Conservation (phyloP, 2,113 vertebrate genomes). For the Microtus montanus region DNA sequence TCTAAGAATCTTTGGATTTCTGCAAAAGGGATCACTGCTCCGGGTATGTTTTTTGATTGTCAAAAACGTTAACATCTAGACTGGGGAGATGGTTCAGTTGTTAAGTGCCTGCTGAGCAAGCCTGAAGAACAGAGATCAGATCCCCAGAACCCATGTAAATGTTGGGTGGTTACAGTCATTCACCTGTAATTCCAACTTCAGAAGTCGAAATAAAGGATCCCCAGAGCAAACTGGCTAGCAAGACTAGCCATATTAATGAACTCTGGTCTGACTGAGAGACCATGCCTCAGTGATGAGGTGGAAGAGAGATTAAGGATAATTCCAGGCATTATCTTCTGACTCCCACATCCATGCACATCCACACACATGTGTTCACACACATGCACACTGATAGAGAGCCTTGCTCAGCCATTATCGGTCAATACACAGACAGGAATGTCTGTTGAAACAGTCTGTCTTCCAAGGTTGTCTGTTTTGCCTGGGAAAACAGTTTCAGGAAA, state of each 20-base stretch:
- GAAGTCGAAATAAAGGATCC: neutral
- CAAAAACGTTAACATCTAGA: neutral
- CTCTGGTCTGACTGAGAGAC: neutral
- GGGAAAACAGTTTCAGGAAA: neutral
- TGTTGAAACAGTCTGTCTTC: neutral
- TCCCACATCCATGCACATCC: neutral
- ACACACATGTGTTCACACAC: neutral
- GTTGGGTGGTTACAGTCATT: neutral
- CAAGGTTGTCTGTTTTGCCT: neutral
- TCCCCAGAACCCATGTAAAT: neutral
- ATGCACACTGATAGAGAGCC: neutral
- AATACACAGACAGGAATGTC: neutral
- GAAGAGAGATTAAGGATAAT: neutral
- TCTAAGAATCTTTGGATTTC: neutral
- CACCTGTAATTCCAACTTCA: neutral
- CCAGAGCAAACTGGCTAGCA: neutral
- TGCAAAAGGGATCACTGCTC: neutral
- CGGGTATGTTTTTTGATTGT: neutral
- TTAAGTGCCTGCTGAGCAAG: neutral
- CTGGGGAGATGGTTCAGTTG: neutral
- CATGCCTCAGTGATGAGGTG: neutral
- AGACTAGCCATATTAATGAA: neutral
- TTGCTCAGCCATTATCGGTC: neutral
- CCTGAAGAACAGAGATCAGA: too few relatives aligned
- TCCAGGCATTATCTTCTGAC: neutral